Evolutionary conservation across 2,797 vertebrate species (phyloP).

Genomic region (Pteronotus mesoamericanus): DNA sequence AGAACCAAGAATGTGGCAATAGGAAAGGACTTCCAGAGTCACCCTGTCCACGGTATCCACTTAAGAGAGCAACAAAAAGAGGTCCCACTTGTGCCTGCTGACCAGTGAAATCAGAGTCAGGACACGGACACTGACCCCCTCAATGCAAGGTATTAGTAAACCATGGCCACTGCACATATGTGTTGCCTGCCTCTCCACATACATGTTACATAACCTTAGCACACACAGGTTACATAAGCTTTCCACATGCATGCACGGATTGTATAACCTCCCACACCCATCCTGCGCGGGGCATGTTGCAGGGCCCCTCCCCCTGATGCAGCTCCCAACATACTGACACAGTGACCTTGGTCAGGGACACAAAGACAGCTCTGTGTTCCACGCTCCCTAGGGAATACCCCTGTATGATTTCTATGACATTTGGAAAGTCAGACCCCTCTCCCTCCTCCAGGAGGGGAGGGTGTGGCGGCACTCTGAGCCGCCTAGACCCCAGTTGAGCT

Average conservation of each 20-base stretch:
- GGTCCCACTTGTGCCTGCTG: not conserved
- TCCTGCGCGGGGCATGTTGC: not conserved
- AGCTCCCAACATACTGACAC: constrained; percentile 69
- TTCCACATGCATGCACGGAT: constrained; percentile 31
- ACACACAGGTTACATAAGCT: constrained; percentile 66
- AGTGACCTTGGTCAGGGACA: constrained; percentile 74
- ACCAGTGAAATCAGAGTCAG: not conserved
- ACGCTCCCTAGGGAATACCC: constrained; percentile 27
- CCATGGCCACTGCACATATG: constrained; percentile 22
- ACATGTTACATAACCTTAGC: constrained; percentile 61
- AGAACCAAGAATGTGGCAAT: not conserved
- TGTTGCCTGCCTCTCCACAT: constrained; percentile 49
- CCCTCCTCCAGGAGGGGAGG: not conserved
- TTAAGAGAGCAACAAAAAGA: not conserved
- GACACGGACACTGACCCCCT: not conserved
- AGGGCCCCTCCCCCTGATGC: constrained; percentile 18
- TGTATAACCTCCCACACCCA: constrained; percentile 52
- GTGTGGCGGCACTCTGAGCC: not conserved
- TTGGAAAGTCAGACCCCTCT: constrained; percentile 33
- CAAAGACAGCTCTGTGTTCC: not conserved
- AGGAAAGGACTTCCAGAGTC: not conserved
- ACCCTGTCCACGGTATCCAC: not conserved
- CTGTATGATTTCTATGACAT: not conserved
- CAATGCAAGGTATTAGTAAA: not conserved
- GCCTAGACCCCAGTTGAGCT: not conserved